Conservation (phyloP, 2,113 vertebrate genomes). For the Cheirogaleus medius region DNA sequence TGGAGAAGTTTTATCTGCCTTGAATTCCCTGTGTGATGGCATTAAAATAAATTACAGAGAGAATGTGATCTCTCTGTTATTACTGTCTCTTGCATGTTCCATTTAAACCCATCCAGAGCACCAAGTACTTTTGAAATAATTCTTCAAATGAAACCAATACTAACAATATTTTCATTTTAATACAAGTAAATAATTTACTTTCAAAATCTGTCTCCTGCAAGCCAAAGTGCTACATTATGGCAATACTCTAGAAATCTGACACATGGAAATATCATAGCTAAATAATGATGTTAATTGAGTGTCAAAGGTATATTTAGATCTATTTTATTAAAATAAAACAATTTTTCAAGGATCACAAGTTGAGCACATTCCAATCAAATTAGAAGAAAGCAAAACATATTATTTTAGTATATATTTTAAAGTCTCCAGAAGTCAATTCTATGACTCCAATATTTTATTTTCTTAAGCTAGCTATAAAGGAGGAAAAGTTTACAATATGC, state of each 20-base stretch:
- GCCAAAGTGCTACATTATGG: background rate
- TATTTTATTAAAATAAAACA: background rate
- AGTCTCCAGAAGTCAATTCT: background rate
- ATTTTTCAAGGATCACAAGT: background rate
- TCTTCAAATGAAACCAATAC: constrained; percentile 50
- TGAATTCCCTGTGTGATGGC: constrained; percentile 58
- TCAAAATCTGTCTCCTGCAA: constrained; percentile 40
- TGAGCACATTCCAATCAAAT: background rate
- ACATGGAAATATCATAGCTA: background rate
- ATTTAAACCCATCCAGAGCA: constrained; percentile 23
- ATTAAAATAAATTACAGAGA: constrained; percentile 52
- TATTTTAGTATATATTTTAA: background rate
- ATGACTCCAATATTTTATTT: background rate
- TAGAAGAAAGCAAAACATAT: background rate
- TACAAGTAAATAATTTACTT: constrained; percentile 53
- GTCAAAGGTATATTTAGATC: constrained; percentile 22
- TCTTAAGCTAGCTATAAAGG: background rate
- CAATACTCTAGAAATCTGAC: constrained; percentile 34
- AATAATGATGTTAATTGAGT: constrained; percentile 1
- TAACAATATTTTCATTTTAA: background rate
- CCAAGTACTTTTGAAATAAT: constrained; percentile 33
- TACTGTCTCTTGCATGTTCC: constrained; percentile 22
- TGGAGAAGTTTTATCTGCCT: constrained; percentile 62
- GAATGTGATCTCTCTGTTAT: constrained; percentile 33
- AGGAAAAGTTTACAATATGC: background rate